Base-by-base conservation (phyloP, 2,797 vertebrate species). In the Podarcis siculus region DNA sequence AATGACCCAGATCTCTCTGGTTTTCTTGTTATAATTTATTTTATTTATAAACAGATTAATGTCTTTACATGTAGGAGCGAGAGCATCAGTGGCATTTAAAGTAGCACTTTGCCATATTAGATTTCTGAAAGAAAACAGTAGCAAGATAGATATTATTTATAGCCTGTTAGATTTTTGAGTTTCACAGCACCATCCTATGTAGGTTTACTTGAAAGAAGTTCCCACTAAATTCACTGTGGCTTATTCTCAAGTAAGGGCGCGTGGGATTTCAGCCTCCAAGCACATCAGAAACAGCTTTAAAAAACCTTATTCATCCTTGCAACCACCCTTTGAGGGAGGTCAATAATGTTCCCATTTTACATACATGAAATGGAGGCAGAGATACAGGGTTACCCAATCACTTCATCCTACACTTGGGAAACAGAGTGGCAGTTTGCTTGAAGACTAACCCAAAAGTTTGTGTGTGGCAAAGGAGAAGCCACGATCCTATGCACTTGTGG, bases 21-120 rank as follows among this genome's bases (percentile, higher is more conserved):
- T 92, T 93, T 93, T 67, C 39, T 25, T 92, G 10, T 90, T 93
- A 35, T 91, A 89, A 94, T 95, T 92, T 87, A 88, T 86, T 91
- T 92, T 88, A 86, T 93, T 94, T 89, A 82, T 86, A 72, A 87
- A 92, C 84, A 92, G 82, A 87, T 86, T 79, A 72, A 82, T 66
- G 66, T 72, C 82, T 88, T 3, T 86, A 78, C 66, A 45, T 45
- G 92, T 87, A 73, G 79, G 85, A 75, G 82, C 81, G 61, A 88
- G 86, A 85, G 5, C 86, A 92, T 83, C 72, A 79, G 86, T 55
- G 75, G 37, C 4, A 55, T 77, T 79, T 35, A 32, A 79, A 79
- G 21, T 9, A 67, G 37, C 17, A 23, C 7, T 35, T 79, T 72
- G 35, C 21, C 25, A 13, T 32, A 72, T 84, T 61, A 39, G 35